These are phyloP conservation scores for Daphoenositta chrysoptera DNA, from an alignment of 2,113 vertebrate genomes.

Conservation along the genomic window DNA sequence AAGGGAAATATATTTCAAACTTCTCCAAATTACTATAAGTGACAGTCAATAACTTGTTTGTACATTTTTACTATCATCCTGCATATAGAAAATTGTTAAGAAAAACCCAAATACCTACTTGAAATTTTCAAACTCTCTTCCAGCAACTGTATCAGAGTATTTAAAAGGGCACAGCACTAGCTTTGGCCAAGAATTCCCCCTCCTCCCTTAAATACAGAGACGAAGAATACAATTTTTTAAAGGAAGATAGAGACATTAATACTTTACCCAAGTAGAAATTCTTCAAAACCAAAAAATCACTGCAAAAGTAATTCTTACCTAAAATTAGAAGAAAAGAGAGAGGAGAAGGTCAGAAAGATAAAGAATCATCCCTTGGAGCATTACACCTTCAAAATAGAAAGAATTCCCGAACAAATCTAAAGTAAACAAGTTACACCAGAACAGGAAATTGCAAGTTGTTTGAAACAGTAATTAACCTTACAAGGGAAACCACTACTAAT, in stretches of 20 bases:
- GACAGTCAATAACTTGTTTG: background rate
- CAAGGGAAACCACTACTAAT: slow-evolving; percentile 24
- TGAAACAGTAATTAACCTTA: slow-evolving; percentile 54
- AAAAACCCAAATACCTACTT: background rate
- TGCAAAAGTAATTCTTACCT: slow-evolving; percentile 63
- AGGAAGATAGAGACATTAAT: background rate
- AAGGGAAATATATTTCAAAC: background rate
- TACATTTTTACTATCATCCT: background rate
- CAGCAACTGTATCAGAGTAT: background rate
- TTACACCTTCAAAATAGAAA: background rate
- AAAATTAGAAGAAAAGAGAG: slow-evolving; percentile 40
- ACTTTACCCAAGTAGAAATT: slow-evolving; percentile 67
- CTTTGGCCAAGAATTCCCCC: background rate
- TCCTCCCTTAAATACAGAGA: background rate
- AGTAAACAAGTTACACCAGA: slow-evolving; percentile 37
- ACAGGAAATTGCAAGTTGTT: slow-evolving; percentile 59
- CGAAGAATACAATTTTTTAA: background rate
- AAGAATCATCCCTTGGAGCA: background rate
- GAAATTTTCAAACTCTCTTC: background rate
- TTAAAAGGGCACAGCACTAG: background rate
- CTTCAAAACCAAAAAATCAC: slow-evolving; percentile 10
- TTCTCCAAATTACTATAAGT: background rate
- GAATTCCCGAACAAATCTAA: slow-evolving; percentile 7
- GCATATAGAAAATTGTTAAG: background rate
- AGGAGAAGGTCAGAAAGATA: background rate